These are phyloP conservation scores for Cololabis saira DNA, from an alignment of 2,113 vertebrate genomes.

Conservation along the genomic window DNA sequence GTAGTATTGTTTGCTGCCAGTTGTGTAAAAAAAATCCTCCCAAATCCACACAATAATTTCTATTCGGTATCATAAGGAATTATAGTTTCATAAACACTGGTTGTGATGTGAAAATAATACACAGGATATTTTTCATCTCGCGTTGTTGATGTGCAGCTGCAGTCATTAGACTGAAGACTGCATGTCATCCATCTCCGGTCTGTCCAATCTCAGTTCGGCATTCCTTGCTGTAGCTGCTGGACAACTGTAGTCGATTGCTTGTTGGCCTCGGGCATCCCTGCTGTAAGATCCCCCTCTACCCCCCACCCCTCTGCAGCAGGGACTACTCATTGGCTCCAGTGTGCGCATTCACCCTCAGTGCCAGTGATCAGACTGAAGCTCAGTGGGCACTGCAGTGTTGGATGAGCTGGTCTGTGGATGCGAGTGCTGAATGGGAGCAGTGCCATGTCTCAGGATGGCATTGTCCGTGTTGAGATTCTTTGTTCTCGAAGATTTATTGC, in stretches of 20 bases:
- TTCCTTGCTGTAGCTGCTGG: slow-evolving; percentile 28
- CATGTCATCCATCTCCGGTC: not conserved
- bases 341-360: slow-evolving; percentile 20
- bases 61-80: too few relatives aligned
- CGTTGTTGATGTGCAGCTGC: not conserved
- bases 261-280: slow-evolving; percentile 1
- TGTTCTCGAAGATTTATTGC: too few relatives aligned
- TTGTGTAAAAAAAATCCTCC: too few relatives aligned
- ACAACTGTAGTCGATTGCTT: slow-evolving; percentile 24
- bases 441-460: slow-evolving; percentile 19
- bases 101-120: too few relatives aligned
- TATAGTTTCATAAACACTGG: too few relatives aligned
- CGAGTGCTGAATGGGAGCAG: slow-evolving; percentile 30
- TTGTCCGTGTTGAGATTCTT: too few relatives aligned
- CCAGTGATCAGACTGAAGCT: slow-evolving; percentile 30
- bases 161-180: not conserved
- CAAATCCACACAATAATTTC: too few relatives aligned
- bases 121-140: too few relatives aligned
- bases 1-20: too few relatives aligned
- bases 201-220: not conserved
- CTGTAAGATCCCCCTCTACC: slow-evolving; percentile 20
- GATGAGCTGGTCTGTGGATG: slow-evolving; percentile 50
- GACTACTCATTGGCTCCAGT: slow-evolving; percentile 32
- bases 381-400: slow-evolving; percentile 61
- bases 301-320: slow-evolving; percentile 21